Percentiles rank a stretch among this genome's conserved stretches.
Evolutionary conservation across 2,113 vertebrate species (phyloP).

Genomic region (Sigmodon hispidus): DNA sequence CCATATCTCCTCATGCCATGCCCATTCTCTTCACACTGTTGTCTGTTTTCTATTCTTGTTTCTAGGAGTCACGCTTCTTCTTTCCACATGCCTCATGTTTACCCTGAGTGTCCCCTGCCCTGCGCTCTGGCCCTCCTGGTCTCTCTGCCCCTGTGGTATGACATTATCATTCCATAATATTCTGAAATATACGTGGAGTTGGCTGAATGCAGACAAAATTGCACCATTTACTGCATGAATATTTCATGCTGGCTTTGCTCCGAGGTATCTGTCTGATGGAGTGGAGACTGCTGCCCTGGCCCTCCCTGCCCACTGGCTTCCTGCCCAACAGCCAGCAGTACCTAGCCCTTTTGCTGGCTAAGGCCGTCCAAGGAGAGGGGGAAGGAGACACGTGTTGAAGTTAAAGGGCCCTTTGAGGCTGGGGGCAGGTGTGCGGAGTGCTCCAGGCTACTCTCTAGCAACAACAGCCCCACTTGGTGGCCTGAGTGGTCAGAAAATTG

Average conservation of each 20-base stretch:
- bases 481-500: background rate
- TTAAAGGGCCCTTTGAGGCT: accelerated
- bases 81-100: background rate
- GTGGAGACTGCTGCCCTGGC: slow-evolving; percentile 70
- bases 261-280: slow-evolving; percentile 83
- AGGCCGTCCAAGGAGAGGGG: background rate
- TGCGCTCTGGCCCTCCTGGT: slow-evolving; percentile 42
- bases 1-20: accelerated
- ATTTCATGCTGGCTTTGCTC: slow-evolving; percentile 87
- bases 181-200: slow-evolving; percentile 90
- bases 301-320: slow-evolving; percentile 40
- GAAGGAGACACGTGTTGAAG: background rate
- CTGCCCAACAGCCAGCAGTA: background rate
- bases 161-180: slow-evolving; percentile 88
- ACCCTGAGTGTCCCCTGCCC: background rate
- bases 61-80: background rate
- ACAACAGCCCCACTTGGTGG: background rate
- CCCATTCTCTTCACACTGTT: background rate
- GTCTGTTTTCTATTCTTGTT: accelerated
- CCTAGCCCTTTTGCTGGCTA: background rate
- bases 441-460: background rate
- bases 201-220: slow-evolving; percentile 90
- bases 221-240: slow-evolving; percentile 90
- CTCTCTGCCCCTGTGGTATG: slow-evolving; percentile 78
- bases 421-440: accelerated